Base-by-base conservation (phyloP, 2,113 vertebrate species). In the Calidris pugnax region DNA sequence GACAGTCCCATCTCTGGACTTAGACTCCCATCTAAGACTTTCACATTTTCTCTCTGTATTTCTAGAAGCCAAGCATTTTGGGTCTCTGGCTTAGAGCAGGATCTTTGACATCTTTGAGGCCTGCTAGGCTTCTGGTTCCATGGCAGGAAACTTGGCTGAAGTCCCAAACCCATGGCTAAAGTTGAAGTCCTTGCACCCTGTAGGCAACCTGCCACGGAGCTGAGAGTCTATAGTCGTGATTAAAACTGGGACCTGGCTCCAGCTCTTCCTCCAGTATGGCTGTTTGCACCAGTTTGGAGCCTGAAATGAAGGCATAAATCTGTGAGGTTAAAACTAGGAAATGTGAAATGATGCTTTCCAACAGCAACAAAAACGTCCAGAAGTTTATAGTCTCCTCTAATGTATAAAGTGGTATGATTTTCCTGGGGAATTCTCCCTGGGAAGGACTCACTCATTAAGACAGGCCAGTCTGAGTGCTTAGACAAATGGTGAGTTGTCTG, bases 201-300 rank as follows among this genome's bases (percentile, higher is more conserved):
- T 51, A 53, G 93, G 83, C 89, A 87, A 22, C 30, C 11, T 89
- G 89, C 77, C 62, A 72, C 16, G 33, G 53, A 48, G 13, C 73
- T 94, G 39, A 78, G 56, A 82, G 39, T 85, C 66, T 78, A 55
- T 78, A 55, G 63, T 64, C 0, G 0, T 86, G 79, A 81, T 81
- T 88, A 86, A 77, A 87, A 84, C 37, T 68, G 47, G 47, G 68
- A 71, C 64, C 84, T 86, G 60, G 69, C 43, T 93, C 41, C n/a
- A 67, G 23, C 63, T 86, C 41, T 80, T 67, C 59, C 50, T 90
- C 63, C 64, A 64, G 55, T 87, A 67, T 71, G 83, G 51, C 69
- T 92, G 63, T 41, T 78, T 81, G 73, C n/a, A 95, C 68, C 90
- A 88, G 48, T 62, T 93, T 73, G 55, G 55, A 95, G 76, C 28